These are phyloP conservation scores for Sceloporus undulatus DNA, from an alignment of 2,113 vertebrate genomes.

Conservation along the genomic window DNA sequence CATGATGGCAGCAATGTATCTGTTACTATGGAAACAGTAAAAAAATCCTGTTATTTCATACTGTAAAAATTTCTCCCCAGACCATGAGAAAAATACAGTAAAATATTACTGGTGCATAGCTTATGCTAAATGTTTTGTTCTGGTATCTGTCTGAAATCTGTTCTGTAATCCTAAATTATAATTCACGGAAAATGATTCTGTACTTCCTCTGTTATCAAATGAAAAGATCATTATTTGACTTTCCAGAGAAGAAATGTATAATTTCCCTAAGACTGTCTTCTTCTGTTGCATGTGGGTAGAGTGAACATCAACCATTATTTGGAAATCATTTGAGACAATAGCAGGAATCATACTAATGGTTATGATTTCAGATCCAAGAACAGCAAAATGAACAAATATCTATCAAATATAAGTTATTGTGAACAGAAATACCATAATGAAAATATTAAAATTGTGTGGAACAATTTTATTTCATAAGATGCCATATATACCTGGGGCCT, in stretches of 20 bases:
- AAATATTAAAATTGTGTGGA: neutral
- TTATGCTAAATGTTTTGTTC: slow-evolving; percentile 8
- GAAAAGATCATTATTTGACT: neutral
- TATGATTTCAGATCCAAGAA: neutral
- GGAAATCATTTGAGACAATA: neutral
- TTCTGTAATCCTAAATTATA: neutral
- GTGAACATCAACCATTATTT: neutral
- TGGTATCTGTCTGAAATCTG: neutral
- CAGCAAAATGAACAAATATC: neutral
- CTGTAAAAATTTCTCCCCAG: neutral
- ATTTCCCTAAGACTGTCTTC: neutral
- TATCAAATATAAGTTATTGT: neutral
- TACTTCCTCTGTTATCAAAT: neutral
- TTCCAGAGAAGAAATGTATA: neutral
- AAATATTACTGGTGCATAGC: neutral
- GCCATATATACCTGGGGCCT: neutral
- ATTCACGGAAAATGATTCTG: slow-evolving; percentile 3
- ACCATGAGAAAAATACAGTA: slow-evolving; percentile 18
- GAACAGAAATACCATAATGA: neutral
- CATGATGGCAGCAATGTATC: slow-evolving; percentile 7
- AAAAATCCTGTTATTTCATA: neutral
- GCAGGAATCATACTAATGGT: neutral
- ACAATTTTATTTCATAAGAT: neutral
- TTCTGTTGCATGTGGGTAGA: neutral
- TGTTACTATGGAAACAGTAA: slow-evolving; percentile 28